Evolutionary conservation across 2,113 vertebrate genomes (phyloP), one percentile per base, ranked within the genome.

Genomic region (Mungos mungo): DNA sequence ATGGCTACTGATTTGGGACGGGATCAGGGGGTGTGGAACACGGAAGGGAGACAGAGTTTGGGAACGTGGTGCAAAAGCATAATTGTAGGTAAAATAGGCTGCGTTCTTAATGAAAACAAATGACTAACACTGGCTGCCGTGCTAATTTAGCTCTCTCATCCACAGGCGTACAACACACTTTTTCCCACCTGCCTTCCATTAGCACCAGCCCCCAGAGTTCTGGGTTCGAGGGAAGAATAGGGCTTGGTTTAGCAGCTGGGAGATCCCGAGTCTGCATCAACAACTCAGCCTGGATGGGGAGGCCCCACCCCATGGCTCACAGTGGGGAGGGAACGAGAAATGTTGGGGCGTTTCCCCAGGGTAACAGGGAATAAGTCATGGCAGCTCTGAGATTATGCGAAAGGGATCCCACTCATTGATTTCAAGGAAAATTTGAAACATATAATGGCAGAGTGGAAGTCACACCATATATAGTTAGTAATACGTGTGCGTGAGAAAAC

Each of bases 401-500:
- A 97, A 74, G 12, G n/a, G 38, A 65, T n/a, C 41, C 50, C 25
- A 4, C 7, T 33, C 54, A 79, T 1, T 84, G 76, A 96, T n/a
- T 41, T 88, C 38, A 90, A 96, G 63, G 85, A 69, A 74, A 81
- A 52, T 80, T 13, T n/a, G 66, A 92, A 90, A 92, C 69, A 79
- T n/a, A 45, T 3, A 77, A 41, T 41, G 54, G 79, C 66, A 66
- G 33, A 45, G 45, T n/a, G 19, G 66, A 96, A 90, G 87, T 57
- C 83, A 77, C 9, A 2, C 71, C 74, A 65, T 21, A 33, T 60
- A 79, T 19, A 83, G 82, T 68, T 68, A 71, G 68, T 66, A 85
- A 76, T 29, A 69, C 10, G 93, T 1, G 7, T 50, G 16, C 60
- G 81, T 35, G 80, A 84, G 83, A 79, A 93, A 97, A 79, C 45